phyloP scores from a whole-genome alignment of 2,797 vertebrate species.

The Sebastiscus tertius region DNA sequence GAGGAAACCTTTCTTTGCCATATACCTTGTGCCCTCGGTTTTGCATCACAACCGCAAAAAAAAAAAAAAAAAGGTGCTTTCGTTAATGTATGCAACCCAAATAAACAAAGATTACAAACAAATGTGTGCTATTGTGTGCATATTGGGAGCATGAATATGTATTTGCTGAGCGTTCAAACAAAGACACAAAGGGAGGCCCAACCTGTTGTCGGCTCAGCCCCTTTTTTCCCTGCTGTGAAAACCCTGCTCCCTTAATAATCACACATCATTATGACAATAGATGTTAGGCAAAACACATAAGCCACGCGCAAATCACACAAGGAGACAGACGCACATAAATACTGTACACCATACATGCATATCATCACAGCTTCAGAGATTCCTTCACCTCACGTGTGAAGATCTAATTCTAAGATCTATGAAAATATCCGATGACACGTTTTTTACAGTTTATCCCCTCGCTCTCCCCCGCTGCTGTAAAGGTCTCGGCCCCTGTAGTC shows the following conservation, averaged over 20 bases:
- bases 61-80: conserved; percentile 9
- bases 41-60: conserved; percentile 10
- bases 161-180: conserved; percentile 70
- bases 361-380: conserved; percentile 21
- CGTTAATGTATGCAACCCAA: conserved; percentile 62
- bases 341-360: conserved; percentile 34
- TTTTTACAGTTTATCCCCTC: conserved; percentile 16
- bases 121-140: conserved; percentile 64
- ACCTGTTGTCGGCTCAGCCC: conserved; percentile 76
- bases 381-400: conserved; percentile 16
- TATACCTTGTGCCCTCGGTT: conserved; percentile 21
- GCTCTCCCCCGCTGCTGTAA: conserved; percentile 27
- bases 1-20: conserved; percentile 31
- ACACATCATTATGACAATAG: conserved; percentile 77
- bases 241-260: conserved; percentile 76
- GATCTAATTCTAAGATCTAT: conserved; percentile 15
- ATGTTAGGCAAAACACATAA: conserved; percentile 75
- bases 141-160: conserved; percentile 74
- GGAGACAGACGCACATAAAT: conserved; percentile 49
- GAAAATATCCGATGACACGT: neutral
- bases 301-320: conserved; percentile 46
- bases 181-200: conserved; percentile 76
- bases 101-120: conserved; percentile 70
- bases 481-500: conserved; percentile 47
- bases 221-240: conserved; percentile 73